Conservation (phyloP, 2,113 vertebrate genomes). For the Heterotis niloticus region DNA sequence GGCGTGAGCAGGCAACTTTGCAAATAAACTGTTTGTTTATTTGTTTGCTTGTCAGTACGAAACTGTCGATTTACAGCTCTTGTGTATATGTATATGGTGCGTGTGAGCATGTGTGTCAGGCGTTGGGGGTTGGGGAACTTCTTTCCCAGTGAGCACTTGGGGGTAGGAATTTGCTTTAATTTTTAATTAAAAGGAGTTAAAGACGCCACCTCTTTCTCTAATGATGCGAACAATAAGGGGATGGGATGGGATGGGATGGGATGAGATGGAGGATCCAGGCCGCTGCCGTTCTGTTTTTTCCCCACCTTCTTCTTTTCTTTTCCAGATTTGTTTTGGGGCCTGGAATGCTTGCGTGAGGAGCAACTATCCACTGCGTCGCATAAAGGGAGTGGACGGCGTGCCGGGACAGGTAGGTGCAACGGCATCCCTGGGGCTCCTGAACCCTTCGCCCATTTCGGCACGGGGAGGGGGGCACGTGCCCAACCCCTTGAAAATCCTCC, state of each 20-base stretch:
- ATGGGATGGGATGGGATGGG: constrained; percentile 21
- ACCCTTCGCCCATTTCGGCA: constrained; percentile 17
- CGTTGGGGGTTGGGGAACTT: not conserved
- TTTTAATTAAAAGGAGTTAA: constrained; percentile 55
- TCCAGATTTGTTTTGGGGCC: constrained; percentile 63
- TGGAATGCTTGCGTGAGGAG: constrained; percentile 64
- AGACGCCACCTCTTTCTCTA: constrained; percentile 33
- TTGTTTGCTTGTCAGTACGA: constrained; percentile 40
- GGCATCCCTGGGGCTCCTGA: constrained; percentile 37
- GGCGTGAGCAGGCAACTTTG: too few species aligned
- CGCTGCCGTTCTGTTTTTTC: constrained; percentile 41
- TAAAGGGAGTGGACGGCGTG: constrained; percentile 59
- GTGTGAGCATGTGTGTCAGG: not conserved
- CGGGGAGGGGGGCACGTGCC: not conserved
- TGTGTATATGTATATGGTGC: not conserved
- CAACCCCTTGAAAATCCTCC: not conserved
- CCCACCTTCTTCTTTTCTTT: constrained; percentile 34
- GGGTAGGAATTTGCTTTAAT: constrained; percentile 37
- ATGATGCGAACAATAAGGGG: constrained; percentile 37
- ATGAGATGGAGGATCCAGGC: constrained; percentile 48
- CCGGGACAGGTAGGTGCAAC: constrained; percentile 50
- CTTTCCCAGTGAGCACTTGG: constrained; percentile 33
- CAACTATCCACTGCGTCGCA: constrained; percentile 58
- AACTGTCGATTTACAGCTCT: constrained; percentile 39
- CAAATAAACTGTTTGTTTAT: constrained; percentile 33